These are phyloP conservation scores for Drosophila neotestacea DNA, from an alignment of 2,888 invertebrate species.

Conservation along the genomic window DNA sequence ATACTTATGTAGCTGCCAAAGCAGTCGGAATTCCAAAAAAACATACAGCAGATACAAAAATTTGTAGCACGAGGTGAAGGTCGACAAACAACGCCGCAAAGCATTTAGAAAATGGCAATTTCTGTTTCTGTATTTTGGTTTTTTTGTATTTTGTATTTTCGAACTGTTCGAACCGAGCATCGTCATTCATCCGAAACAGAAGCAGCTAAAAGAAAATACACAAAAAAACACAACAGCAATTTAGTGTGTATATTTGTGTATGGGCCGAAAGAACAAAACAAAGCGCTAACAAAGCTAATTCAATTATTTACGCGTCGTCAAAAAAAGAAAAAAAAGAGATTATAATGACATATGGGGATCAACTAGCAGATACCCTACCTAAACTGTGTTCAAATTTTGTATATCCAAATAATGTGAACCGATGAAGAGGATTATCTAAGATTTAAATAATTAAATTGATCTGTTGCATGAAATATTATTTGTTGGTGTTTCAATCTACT, in stretches of 20 bases:
- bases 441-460: too few species aligned
- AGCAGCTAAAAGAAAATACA: slow-evolving; percentile 33
- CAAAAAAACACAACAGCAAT: slow-evolving; percentile 18
- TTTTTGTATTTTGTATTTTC: slow-evolving; percentile 17
- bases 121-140: slow-evolving; percentile 19
- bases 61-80: slow-evolving; percentile 71
- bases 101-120: slow-evolving; percentile 48
- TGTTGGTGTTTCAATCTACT: neutral
- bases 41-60: slow-evolving; percentile 1
- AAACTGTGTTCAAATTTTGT: neutral
- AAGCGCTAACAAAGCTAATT: slow-evolving; percentile 71
- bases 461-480: neutral
- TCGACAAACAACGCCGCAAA: slow-evolving; percentile 56
- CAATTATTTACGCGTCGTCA: slow-evolving; percentile 68
- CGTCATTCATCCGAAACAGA: slow-evolving; percentile 34
- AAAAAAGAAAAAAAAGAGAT: slow-evolving; percentile 37
- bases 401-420: too few species aligned
- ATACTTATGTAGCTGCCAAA: slow-evolving; percentile 21
- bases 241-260: slow-evolving; percentile 17
- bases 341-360: neutral
- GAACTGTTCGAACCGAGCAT: slow-evolving; percentile 15
- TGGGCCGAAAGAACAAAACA: slow-evolving; percentile 48
- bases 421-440: too few species aligned
- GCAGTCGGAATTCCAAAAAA: slow-evolving; percentile 9
- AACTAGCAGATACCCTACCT: slow-evolving; percentile 5